These are phyloP conservation scores for Drosophila bifasciata DNA, from an alignment of 1,140 invertebrate genomes.

Conservation along the genomic window DNA sequence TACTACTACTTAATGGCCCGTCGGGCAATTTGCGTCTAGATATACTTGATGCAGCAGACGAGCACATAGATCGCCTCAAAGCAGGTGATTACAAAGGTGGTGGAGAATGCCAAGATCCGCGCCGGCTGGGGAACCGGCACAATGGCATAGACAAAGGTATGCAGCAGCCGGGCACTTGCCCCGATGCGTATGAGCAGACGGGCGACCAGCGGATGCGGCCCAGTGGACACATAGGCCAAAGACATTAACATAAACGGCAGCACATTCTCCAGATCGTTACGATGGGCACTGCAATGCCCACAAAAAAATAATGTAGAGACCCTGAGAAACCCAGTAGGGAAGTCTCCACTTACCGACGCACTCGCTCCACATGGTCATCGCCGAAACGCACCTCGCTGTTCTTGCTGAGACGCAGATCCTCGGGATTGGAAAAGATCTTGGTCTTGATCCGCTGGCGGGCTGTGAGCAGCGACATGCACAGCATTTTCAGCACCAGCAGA, in stretches of 20 bases:
- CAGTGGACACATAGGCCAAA: slow-evolving; percentile 86
- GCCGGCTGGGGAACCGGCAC: slow-evolving; percentile 86
- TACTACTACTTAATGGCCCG: slow-evolving; percentile 6
- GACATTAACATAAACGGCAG: slow-evolving; percentile 87
- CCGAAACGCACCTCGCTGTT: slow-evolving; percentile 60
- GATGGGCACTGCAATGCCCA: slow-evolving; percentile 86
- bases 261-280: slow-evolving; percentile 89
- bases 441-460: slow-evolving; percentile 84
- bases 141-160: slow-evolving; percentile 87
- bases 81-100: slow-evolving; percentile 84
- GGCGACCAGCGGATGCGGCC: slow-evolving; percentile 85
- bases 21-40: slow-evolving; percentile 22
- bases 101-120: slow-evolving; percentile 85
- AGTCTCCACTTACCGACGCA: slow-evolving; percentile 66
- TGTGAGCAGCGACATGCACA: slow-evolving; percentile 85
- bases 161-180: slow-evolving; percentile 85
- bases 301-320: too few species aligned
- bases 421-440: slow-evolving; percentile 69
- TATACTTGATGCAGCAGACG: slow-evolving; percentile 52
- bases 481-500: slow-evolving; percentile 85
- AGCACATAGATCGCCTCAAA: slow-evolving; percentile 85
- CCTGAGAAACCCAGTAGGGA: too few species aligned
- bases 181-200: slow-evolving; percentile 86
- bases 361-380: slow-evolving; percentile 67
- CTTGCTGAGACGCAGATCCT: slow-evolving; percentile 53